These are phyloP conservation scores for Dastarcus helophoroides DNA, from an alignment of 2,888 invertebrate species.

Conservation along the genomic window DNA sequence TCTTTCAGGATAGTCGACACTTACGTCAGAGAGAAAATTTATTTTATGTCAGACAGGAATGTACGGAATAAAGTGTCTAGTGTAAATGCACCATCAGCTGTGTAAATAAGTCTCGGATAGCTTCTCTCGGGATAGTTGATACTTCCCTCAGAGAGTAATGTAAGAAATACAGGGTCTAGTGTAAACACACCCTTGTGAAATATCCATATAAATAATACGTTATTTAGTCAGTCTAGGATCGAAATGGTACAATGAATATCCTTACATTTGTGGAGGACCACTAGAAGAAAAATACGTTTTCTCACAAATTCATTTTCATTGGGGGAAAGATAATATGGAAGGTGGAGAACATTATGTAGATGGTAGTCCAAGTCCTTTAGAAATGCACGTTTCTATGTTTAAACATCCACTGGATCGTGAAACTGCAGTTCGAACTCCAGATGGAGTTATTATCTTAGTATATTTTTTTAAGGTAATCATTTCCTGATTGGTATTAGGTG, in stretches of 20 bases:
- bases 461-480: slow-evolving; percentile 40
- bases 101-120: no score
- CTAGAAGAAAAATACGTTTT: slow-evolving; percentile 49
- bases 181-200: no score
- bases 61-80: no score
- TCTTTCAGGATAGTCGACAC: no score
- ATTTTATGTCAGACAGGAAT: no score
- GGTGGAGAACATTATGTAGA: slow-evolving; percentile 58
- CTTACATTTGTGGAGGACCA: slow-evolving; percentile 49
- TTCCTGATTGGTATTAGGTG: slow-evolving; percentile 2
- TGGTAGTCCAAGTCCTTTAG: slow-evolving; percentile 43
- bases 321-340: slow-evolving; percentile 49
- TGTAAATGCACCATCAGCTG: no score
- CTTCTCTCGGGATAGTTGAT: no score
- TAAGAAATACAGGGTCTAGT: no score
- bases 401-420: slow-evolving; percentile 48
- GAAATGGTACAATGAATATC: slow-evolving; percentile 50
- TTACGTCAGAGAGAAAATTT: no score
- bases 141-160: no score
- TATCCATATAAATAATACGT: no score
- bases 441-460: slow-evolving; percentile 45
- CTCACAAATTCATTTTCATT: slow-evolving; percentile 59
- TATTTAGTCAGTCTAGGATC: slow-evolving; percentile 47
- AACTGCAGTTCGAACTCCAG: slow-evolving; percentile 46
- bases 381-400: slow-evolving; percentile 52